Conservation (phyloP, 2,113 vertebrate species). For the Corynorhinus townsendii region DNA sequence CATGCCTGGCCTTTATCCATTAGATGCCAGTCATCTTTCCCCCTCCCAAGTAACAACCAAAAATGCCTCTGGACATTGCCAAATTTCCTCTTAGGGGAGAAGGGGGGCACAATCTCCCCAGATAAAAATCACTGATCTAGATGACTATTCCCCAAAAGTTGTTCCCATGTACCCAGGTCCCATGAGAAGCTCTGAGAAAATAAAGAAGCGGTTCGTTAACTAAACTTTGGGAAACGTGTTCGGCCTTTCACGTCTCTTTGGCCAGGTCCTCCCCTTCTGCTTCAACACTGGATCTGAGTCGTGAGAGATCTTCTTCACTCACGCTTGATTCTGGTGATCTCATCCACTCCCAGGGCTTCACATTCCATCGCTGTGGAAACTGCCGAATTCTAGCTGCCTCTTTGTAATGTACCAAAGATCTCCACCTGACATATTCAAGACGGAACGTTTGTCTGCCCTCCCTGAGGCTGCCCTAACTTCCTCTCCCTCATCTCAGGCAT, state of each 20-base stretch:
- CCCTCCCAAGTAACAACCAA: not conserved
- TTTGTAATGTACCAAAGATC: not conserved
- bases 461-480: not conserved
- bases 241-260: not conserved
- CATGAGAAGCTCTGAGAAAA: not conserved
- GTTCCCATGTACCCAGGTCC: not conserved
- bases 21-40: not conserved
- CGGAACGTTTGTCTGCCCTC: not conserved
- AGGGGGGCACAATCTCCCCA: too few species aligned
- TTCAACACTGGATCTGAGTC: not conserved
- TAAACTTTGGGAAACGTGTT: not conserved
- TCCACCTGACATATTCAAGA: not conserved
- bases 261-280: not conserved
- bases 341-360: not conserved
- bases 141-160: not conserved
- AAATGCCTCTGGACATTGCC: not conserved
- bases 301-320: not conserved
- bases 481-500: not conserved
- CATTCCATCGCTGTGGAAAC: not conserved
- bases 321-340: not conserved
- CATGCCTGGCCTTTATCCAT: not conserved
- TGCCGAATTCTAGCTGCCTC: not conserved
- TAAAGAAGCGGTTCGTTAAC: not conserved
- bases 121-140: not conserved
- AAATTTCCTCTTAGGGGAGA: not conserved